Conservation (phyloP, 2,888 invertebrate species). For the Andricus curvator region DNA sequence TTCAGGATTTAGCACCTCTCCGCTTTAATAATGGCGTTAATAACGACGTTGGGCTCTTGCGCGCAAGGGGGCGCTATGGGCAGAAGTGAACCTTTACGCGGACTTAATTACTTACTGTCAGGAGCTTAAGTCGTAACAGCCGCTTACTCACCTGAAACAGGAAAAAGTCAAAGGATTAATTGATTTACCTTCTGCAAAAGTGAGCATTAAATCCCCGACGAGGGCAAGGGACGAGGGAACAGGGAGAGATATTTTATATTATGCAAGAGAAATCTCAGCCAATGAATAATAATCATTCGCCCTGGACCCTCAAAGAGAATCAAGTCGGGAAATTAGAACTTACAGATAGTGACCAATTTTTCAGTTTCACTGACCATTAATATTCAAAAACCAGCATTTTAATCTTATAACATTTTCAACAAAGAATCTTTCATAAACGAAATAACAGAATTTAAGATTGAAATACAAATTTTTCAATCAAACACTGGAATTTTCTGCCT, state of each 20-base stretch:
- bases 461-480: too few species aligned
- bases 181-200: conserved; percentile 7
- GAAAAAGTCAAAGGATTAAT: conserved; percentile 50
- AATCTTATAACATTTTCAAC: too few species aligned
- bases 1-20: conserved; percentile 8
- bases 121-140: conserved; percentile 49
- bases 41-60: background rate
- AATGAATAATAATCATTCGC: background rate
- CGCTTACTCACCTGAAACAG: conserved; percentile 68
- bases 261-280: background rate
- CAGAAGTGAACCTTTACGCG: conserved; percentile 1
- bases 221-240: background rate
- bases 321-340: too few species aligned
- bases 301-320: too few species aligned
- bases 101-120: conserved; percentile 39
- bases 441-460: too few species aligned
- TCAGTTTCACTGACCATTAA: too few species aligned
- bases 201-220: background rate
- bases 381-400: too few species aligned
- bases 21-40: conserved; percentile 19
- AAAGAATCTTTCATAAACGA: too few species aligned
- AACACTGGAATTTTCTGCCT: too few species aligned
- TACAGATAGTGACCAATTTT: too few species aligned
- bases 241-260: background rate
- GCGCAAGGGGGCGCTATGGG: background rate